Percentiles rank a stretch among this genome's conserved stretches.
phyloP scores from a whole-genome alignment of 2,113 vertebrate species.

The Dicerorhinus sumatrensis region DNA sequence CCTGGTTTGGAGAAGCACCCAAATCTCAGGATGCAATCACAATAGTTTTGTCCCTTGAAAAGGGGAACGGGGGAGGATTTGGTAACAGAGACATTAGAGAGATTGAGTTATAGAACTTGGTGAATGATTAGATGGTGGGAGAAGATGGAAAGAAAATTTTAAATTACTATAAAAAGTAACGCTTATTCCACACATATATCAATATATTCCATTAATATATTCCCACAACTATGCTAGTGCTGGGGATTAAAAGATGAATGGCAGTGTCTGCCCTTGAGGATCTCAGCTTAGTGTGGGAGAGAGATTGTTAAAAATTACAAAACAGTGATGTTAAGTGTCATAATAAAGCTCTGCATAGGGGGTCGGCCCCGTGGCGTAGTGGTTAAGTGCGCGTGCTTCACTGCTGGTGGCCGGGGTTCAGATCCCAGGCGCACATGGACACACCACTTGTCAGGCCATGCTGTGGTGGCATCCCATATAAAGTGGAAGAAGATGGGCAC shows the following conservation, averaged over 20 bases:
- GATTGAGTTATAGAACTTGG: not conserved
- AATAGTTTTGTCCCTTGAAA: conserved; percentile 14
- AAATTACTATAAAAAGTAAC: not conserved
- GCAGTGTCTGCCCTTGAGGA: not conserved
- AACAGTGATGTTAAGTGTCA: not conserved
- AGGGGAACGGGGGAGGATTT: not conserved
- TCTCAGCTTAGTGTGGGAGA: not conserved
- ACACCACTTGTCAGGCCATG: no score
- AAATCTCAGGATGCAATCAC: not conserved
- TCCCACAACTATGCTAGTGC: not conserved
- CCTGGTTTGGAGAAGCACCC: not conserved
- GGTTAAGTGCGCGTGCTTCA: no score
- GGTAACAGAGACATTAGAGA: not conserved
- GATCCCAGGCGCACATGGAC: no score
- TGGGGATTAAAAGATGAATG: not conserved
- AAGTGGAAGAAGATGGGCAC: no score
- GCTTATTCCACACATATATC: not conserved
- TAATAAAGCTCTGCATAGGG: not conserved
- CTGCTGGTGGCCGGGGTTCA: no score
- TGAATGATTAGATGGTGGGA: conserved; percentile 21
- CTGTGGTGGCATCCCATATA: no score
- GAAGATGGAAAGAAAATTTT: conserved; percentile 32
- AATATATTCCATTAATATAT: not conserved
- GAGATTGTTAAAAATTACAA: not conserved
- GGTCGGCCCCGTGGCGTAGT: no score